phyloP scores from a whole-genome alignment of 2,797 vertebrate genomes.

The Heteromormyrus szaboi region DNA sequence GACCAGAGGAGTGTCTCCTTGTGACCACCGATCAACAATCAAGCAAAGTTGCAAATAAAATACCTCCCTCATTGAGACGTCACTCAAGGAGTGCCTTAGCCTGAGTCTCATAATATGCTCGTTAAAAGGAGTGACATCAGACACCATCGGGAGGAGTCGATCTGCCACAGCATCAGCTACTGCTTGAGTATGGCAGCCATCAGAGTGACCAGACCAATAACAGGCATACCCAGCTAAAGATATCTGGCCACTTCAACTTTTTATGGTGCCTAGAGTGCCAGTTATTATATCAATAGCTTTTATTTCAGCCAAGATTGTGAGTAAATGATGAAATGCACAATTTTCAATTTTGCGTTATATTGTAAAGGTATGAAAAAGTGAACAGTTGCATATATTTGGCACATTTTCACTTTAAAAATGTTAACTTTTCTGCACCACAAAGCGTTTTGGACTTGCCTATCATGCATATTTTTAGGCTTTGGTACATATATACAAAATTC shows the following conservation, averaged over 20 bases:
- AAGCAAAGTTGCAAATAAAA: neutral
- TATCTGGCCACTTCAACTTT: neutral
- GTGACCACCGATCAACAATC: neutral
- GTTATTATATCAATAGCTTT: neutral
- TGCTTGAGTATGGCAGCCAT: neutral
- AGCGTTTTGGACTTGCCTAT: neutral
- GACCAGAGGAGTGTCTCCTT: neutral
- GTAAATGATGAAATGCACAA: neutral
- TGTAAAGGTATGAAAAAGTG: neutral
- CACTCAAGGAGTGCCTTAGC: neutral
- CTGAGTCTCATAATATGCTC: neutral
- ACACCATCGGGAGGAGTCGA: neutral
- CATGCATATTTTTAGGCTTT: neutral
- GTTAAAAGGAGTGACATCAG: neutral
- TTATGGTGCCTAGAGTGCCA: neutral
- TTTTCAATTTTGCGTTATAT: neutral
- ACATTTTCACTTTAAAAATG: neutral
- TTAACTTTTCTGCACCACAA: neutral
- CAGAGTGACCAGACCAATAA: neutral
- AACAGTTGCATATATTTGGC: neutral
- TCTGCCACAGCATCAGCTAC: neutral
- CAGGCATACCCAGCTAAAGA: neutral
- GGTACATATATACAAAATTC: neutral
- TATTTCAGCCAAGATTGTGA: neutral
- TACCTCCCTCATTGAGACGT: neutral